Conservation (phyloP, 1,140 invertebrate species). For the Yoshiicerus persimilis region DNA sequence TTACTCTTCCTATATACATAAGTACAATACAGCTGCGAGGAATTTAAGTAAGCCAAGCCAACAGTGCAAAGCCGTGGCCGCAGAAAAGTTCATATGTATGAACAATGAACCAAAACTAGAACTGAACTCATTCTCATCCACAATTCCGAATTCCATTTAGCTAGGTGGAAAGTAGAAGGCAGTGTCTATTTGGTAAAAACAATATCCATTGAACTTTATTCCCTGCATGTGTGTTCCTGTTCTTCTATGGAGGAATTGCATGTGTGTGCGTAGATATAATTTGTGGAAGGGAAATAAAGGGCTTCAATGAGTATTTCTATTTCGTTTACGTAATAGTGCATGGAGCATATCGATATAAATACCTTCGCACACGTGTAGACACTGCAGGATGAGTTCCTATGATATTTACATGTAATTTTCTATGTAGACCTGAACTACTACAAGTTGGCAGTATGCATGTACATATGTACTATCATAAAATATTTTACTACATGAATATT, state of each 20-base stretch:
- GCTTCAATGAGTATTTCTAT: background rate
- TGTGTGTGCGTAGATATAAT: background rate
- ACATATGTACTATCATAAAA: background rate
- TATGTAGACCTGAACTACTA: background rate
- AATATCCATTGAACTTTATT: background rate
- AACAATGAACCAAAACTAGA: background rate
- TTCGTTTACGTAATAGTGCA: background rate
- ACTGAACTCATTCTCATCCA: background rate
- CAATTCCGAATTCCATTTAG: background rate
- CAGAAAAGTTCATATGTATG: background rate
- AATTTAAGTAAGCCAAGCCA: background rate
- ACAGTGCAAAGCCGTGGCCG: no score
- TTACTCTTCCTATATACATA: background rate
- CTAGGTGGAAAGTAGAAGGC: no score
- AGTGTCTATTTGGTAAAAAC: background rate
- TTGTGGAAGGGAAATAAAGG: background rate
- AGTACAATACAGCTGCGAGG: background rate
- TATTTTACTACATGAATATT: background rate
- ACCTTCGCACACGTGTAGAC: background rate
- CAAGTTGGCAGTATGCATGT: no score
- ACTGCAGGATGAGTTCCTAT: background rate
- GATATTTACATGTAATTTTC: background rate
- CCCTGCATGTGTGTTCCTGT: background rate
- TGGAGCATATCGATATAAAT: background rate
- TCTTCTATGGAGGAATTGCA: no score